phyloP scores from a whole-genome alignment of 2,113 vertebrate genomes.

The Eira barbara region DNA sequence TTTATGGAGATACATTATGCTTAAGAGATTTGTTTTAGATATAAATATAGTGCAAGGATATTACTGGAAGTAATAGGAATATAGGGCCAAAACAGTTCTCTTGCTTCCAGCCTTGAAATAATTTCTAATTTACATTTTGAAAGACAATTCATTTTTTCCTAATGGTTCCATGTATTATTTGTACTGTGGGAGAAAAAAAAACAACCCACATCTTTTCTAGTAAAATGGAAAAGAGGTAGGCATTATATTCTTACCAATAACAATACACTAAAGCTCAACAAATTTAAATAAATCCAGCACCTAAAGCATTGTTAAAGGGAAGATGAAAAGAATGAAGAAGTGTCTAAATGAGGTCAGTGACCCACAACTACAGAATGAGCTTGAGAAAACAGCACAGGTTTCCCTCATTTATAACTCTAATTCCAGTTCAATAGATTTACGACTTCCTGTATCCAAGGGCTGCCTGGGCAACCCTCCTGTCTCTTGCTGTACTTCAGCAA shows the following conservation, averaged over 20 bases:
- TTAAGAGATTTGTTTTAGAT: not conserved
- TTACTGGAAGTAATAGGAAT: not conserved
- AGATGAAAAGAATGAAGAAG: not conserved
- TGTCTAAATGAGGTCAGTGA: not conserved
- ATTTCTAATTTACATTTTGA: conserved; percentile 5
- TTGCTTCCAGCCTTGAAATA: not conserved
- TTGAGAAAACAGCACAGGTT: not conserved
- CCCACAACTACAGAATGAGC: not conserved
- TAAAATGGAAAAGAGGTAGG: not conserved
- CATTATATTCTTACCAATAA: not conserved
- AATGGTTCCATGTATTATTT: not conserved
- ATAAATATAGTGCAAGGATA: not conserved
- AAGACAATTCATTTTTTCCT: not conserved
- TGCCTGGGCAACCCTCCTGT: not conserved
- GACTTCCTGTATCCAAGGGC: not conserved
- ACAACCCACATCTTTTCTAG: not conserved
- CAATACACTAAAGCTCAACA: not conserved
- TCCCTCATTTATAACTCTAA: not conserved
- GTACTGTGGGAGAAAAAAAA: not conserved
- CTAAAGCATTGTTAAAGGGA: not conserved
- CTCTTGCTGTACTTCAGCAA: not conserved
- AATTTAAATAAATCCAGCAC: not conserved
- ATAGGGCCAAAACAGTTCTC: not conserved
- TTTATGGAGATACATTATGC: not conserved
- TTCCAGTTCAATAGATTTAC: not conserved